Conservation (phyloP, 2,113 vertebrate species). For the Macquaria australasica region DNA sequence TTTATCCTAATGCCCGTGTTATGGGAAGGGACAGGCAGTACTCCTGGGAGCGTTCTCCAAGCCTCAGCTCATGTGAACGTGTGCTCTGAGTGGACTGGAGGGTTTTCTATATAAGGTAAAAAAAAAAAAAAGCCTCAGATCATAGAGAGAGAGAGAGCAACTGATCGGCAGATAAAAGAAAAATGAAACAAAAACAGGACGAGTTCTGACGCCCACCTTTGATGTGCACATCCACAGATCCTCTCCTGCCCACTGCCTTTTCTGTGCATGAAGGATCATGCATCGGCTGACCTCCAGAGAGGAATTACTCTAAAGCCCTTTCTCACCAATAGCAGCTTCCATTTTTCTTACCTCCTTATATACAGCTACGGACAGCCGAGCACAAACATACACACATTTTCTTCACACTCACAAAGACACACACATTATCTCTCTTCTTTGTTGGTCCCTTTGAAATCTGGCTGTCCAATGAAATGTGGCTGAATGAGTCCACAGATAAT, state of each 20-base stretch:
- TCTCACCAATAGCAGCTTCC: slow-evolving; percentile 23
- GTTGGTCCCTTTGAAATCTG: slow-evolving; percentile 50
- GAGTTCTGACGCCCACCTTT: slow-evolving; percentile 56
- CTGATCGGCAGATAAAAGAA: slow-evolving; percentile 72
- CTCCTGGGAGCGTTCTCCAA: slow-evolving; percentile 55
- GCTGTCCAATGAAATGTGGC: slow-evolving; percentile 45
- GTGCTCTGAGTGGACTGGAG: slow-evolving; percentile 26
- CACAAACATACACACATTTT: slow-evolving; percentile 5
- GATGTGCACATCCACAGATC: slow-evolving; percentile 65
- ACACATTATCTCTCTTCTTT: slow-evolving; percentile 21
- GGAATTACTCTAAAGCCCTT: slow-evolving; percentile 23
- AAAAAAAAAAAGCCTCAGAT: slow-evolving; percentile 48
- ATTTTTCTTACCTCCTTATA: slow-evolving; percentile 1
- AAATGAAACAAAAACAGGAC: slow-evolving; percentile 77
- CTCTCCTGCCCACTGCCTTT: slow-evolving; percentile 10
- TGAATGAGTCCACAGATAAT: slow-evolving; percentile 20
- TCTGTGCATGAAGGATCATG: slow-evolving; percentile 3
- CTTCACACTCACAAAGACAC: slow-evolving; percentile 13
- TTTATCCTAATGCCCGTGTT: slow-evolving; percentile 63
- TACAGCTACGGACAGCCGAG: neutral
- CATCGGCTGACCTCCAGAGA: neutral
- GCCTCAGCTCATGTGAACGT: slow-evolving; percentile 45
- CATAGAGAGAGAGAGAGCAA: slow-evolving; percentile 26
- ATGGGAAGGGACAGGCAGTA: slow-evolving; percentile 60
- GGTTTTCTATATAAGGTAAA: slow-evolving; percentile 74